Evolutionary conservation across 1,140 invertebrate genomes (phyloP).

Genomic region (Micrasema minimum): DNA sequence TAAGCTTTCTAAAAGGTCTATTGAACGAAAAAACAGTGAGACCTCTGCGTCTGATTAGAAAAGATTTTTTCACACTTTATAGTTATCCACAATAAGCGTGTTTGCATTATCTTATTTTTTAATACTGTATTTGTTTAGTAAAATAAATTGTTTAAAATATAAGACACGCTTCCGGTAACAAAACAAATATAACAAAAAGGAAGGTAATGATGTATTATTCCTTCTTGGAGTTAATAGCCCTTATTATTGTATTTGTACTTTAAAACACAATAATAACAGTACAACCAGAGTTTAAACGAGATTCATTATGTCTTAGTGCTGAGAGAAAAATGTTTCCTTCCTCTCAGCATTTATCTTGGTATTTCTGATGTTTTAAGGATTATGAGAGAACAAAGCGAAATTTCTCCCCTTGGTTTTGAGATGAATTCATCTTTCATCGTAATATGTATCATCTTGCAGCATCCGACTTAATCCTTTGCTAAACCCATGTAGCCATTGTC

Average conservation of each 20-base stretch:
- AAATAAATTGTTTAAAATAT: neutral
- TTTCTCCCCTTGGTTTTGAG: constrained; percentile 13
- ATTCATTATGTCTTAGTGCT: neutral
- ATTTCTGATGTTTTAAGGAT: constrained; percentile 18
- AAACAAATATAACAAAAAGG: neutral
- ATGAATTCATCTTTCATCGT: constrained; percentile 25
- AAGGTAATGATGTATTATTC: no score
- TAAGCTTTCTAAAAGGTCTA: no score
- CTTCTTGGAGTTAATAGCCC: no score
- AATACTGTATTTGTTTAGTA: neutral
- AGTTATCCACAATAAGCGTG: neutral
- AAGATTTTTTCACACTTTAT: neutral
- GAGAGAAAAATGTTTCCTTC: constrained; percentile 13
- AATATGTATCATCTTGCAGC: constrained; percentile 16
- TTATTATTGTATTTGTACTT: neutral
- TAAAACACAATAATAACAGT: constrained; percentile 1
- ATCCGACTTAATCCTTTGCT: constrained; percentile 21
- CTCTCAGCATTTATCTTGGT: constrained; percentile 6
- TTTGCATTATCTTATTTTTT: no score
- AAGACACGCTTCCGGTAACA: neutral
- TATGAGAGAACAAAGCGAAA: constrained; percentile 27
- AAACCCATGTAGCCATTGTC: no score
- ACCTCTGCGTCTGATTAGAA: no score
- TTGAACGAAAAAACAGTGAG: no score
- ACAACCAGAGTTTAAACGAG: constrained; percentile 4